Evolutionary conservation across 1,140 invertebrate genomes (phyloP).

Genomic region (Lasioglossum baleicum): DNA sequence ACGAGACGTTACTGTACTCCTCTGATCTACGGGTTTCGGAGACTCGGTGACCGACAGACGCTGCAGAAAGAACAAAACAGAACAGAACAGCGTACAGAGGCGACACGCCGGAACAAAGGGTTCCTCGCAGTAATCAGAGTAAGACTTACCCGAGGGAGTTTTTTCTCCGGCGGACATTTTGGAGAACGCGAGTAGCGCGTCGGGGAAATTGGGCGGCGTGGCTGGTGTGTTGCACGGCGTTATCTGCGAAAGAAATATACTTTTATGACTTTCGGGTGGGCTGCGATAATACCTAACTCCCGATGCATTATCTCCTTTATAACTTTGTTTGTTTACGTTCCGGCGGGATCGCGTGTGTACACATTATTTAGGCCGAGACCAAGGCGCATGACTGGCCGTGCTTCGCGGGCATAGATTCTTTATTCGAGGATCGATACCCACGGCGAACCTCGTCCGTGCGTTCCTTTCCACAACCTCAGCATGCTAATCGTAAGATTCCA

Average conservation of each 20-base stretch:
- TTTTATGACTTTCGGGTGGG: not conserved
- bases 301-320: not conserved
- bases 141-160: constrained; percentile 75
- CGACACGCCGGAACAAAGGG: not conserved
- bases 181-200: constrained; percentile 90
- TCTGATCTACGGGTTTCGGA: too few species aligned
- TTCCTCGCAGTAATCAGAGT: not conserved
- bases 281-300: not conserved
- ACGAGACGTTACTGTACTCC: too few species aligned
- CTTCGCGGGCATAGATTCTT: constrained; percentile 29
- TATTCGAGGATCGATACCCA: constrained; percentile 35
- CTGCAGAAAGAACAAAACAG: too few species aligned
- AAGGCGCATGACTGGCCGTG: constrained; percentile 27
- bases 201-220: constrained; percentile 93
- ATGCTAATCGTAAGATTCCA: not conserved
- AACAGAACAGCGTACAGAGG: too few species aligned
- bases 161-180: constrained; percentile 86
- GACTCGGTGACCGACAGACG: too few species aligned
- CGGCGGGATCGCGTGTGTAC: constrained; percentile 5
- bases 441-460: constrained; percentile 6
- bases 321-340: constrained; percentile 28
- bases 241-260: constrained; percentile 82
- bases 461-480: not conserved
- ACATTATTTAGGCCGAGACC: constrained; percentile 41
- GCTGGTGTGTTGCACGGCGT: constrained; percentile 94